A percentile compares a stretch with the other conserved stretches of the same genome.
phyloP scores from a whole-genome alignment of 2,888 invertebrate species.

The Thymelicus lineola region DNA sequence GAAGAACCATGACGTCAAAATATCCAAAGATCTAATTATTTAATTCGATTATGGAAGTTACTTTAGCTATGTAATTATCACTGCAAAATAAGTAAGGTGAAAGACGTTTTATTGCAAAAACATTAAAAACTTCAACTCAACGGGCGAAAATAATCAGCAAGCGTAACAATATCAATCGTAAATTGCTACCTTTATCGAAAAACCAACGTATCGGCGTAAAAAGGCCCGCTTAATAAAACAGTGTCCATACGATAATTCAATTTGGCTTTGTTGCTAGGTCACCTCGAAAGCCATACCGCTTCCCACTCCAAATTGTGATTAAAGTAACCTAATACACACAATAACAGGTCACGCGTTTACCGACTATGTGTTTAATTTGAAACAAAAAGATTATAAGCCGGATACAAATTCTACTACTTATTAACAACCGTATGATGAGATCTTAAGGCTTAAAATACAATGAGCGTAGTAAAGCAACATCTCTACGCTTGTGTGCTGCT shows the following conservation, averaged over 20 bases:
- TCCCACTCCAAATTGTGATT: constrained; percentile 84
- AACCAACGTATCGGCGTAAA: constrained; percentile 28
- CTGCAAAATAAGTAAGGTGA: too few relatives aligned
- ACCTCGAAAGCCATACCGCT: constrained; percentile 79
- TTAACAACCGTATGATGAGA: constrained; percentile 34
- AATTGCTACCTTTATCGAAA: constrained; percentile 28
- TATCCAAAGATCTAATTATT: too few relatives aligned
- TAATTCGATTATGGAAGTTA: too few relatives aligned
- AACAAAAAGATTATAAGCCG: constrained; percentile 55
- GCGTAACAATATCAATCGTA: constrained; percentile 26
- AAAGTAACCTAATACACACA: constrained; percentile 84
- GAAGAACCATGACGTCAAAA: too few relatives aligned
- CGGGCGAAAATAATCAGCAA: constrained; percentile 10
- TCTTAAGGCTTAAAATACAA: constrained; percentile 46
- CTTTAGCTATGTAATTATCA: too few relatives aligned
- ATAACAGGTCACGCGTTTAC: constrained; percentile 83
- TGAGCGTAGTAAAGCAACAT: constrained; percentile 54
- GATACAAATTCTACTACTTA: constrained; percentile 39
- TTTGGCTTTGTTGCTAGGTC: constrained; percentile 70
- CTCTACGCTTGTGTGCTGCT: constrained; percentile 73
- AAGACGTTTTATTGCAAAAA: not conserved
- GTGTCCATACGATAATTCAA: constrained; percentile 62
- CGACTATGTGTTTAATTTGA: constrained; percentile 59
- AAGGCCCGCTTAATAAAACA: constrained; percentile 38
- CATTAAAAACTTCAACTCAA: constrained; percentile 2